Conservation (phyloP, 1,140 invertebrate species). For the Pinna nobilis region DNA sequence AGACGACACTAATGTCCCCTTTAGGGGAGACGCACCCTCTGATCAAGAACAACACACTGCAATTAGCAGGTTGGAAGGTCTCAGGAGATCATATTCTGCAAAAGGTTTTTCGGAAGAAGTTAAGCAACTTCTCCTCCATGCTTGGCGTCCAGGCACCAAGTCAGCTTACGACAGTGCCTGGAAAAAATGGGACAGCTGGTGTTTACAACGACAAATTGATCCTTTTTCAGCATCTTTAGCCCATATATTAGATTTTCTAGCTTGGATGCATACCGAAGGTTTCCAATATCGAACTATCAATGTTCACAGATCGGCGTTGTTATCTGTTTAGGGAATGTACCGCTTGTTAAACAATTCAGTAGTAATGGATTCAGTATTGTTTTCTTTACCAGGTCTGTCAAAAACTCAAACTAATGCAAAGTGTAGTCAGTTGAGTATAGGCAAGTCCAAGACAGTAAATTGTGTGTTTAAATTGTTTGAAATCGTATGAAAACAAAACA, state of each 20-base stretch:
- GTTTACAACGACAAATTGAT: slow-evolving; percentile 15
- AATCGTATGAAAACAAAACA: background rate
- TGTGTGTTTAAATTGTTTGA: background rate
- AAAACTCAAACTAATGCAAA: background rate
- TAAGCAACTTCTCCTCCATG: slow-evolving; percentile 5
- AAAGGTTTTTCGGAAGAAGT: background rate
- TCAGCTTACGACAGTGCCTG: slow-evolving; percentile 25
- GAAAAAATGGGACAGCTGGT: slow-evolving; percentile 34
- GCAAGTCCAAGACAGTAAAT: background rate
- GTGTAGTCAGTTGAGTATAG: background rate
- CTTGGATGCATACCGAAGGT: background rate
- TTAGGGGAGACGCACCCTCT: background rate
- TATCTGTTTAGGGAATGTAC: slow-evolving; percentile 11
- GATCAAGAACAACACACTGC: background rate
- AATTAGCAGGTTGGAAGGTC: background rate
- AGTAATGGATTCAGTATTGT: slow-evolving; percentile 15
- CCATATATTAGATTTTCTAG: slow-evolving; percentile 1
- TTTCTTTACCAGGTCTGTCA: background rate
- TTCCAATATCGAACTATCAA: slow-evolving; percentile 39
- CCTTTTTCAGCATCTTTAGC: slow-evolving; percentile 27
- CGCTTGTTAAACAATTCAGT: background rate
- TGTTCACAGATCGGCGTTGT: slow-evolving; percentile 25
- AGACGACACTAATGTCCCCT: background rate
- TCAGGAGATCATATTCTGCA: background rate
- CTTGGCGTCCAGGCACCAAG: slow-evolving; percentile 8